Base-by-base conservation (phyloP, 2,888 invertebrate genomes). In the Brachycybe producta region DNA sequence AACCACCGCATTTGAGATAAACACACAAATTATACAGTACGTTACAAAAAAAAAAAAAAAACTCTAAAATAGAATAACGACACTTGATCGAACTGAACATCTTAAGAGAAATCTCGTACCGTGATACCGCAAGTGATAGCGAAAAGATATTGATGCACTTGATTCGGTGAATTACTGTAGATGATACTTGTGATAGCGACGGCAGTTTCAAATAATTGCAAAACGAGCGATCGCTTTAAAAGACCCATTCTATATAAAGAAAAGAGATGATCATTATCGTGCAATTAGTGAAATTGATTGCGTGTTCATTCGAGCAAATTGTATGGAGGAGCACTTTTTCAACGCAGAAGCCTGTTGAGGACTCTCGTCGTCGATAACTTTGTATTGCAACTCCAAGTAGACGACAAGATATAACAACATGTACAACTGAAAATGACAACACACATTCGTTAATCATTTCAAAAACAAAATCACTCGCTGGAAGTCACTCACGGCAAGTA, bases 321-420 rank as follows among this genome's bases (percentile, higher is more conserved):
- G n/a, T n/a, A n/a, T n/a, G n/a, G n/a, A n/a, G n/a, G n/a, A n/a
- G n/a, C 21, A 48, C 48, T 40, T 45, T 48, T 41, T 48, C 5
- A 21, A 26, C 2, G 40, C 48, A 41, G 40, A 8, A 5, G 19
- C 41, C 11, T 13, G 23, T 11, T 28, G 48, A 28, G 48, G 48
- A 27, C 48, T 48, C n/a, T n/a, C n/a, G n/a, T n/a, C n/a, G n/a
- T n/a, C n/a, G n/a, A n/a, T n/a, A n/a, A 45, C 27, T n/a, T 27
- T 26, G 17, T 48, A 40, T n/a, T 27, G 15, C 1, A 48, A 30
- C 27, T 48, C 48, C 8, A 48, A 19, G 41, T 39, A 24, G 8
- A 48, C 48, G 11, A 48, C 48, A 7, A 48, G 19, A 27, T 48
- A 48, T 2, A 48, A 21, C 24, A 48, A 41, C 24, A 48, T 28